These are phyloP conservation scores for Cremastobaeus sp. DNA, from an alignment of 2,888 invertebrate species.

Conservation along the genomic window DNA sequence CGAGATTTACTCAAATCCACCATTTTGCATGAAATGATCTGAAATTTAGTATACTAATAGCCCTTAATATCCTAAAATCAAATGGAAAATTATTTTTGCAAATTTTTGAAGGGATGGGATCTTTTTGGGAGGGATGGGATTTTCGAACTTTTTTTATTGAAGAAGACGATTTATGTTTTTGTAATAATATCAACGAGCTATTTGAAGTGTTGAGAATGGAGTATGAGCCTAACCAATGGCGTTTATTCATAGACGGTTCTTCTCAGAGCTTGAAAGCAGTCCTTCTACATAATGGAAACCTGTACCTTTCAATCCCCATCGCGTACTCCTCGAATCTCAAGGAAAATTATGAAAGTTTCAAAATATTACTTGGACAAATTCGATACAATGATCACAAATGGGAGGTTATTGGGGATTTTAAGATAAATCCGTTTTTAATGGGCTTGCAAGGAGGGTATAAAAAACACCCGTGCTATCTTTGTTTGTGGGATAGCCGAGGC, in stretches of 20 bases:
- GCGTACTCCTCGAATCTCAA: slow-evolving; percentile 62
- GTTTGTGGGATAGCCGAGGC: slow-evolving; percentile 48
- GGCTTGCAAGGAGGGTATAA: slow-evolving; percentile 62
- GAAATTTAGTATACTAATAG: too few species aligned
- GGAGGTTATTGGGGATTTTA: slow-evolving; percentile 65
- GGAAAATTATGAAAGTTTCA: slow-evolving; percentile 40
- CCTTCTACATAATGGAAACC: slow-evolving; percentile 64
- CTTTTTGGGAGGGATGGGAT: too few species aligned
- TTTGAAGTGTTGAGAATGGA: too few species aligned
- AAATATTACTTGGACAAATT: slow-evolving; percentile 60
- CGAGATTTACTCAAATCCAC: too few species aligned
- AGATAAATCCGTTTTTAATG: slow-evolving; percentile 66
- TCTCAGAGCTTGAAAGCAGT: slow-evolving; percentile 54
- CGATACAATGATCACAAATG: slow-evolving; percentile 5
- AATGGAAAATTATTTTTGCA: slow-evolving; percentile 11
- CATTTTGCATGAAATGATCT: too few species aligned
- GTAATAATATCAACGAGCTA: too few species aligned
- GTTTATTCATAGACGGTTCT: slow-evolving; percentile 9
- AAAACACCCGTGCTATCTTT: slow-evolving; percentile 46
- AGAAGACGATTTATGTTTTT: too few species aligned
- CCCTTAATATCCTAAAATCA: too few species aligned
- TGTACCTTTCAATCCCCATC: slow-evolving; percentile 69
- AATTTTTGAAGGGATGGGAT: too few species aligned
- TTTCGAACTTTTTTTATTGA: too few species aligned
- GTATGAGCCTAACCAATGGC: slow-evolving; percentile 4